Evolutionary conservation across 2,113 vertebrate species (phyloP), one percentile per base, ranked within the genome.

Genomic region (Tamias sibiricus): DNA sequence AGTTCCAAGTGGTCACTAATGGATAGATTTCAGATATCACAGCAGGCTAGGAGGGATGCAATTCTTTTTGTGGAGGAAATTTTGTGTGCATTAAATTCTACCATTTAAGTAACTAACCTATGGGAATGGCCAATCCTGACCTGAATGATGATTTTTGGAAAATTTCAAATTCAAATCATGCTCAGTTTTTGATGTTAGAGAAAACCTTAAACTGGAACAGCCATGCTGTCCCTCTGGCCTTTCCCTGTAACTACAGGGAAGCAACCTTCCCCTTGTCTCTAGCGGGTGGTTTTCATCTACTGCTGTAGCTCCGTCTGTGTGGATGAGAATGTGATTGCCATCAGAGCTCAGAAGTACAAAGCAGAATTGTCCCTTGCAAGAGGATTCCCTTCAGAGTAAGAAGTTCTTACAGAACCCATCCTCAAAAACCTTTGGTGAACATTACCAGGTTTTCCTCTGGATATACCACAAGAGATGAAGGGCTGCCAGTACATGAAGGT

Each of bases 61-160:
- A 89, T 91, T 84, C 28, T 87, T 74, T 93, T 20, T 91, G 42
- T 32, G 42, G 47, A 69, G 13, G 24, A 59, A n/a, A 40, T 87
- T 84, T 2, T 91, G 20, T 64, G 49, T 69, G 49, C 72, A 10
- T 86, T 19, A 90, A 80, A 62, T 96, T 26, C 42, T 71, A 81
- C 12, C 47, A 86, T 3, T 6, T 74, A 80, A 66, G 19, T 85
- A 30, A 76, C 7, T 91, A 52, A 87, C 7, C 59, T 91, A 13
- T 44, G 37, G 57, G 6, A 69, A 74, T 96, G 86, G 82, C 47
- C 71, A 77, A 17, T 90, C 54, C 16, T 87, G 44, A 68, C 59
- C 40, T 87, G 79, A 94, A n/a, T 87, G 66, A 87, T 47, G 59
- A 93, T 66, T 81, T 82, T 59, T 82, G 59, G 47, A 69, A 92